These are phyloP conservation scores for Sebastes kiyomatsui DNA, from an alignment of 2,797 vertebrate species.

Conservation along the genomic window DNA sequence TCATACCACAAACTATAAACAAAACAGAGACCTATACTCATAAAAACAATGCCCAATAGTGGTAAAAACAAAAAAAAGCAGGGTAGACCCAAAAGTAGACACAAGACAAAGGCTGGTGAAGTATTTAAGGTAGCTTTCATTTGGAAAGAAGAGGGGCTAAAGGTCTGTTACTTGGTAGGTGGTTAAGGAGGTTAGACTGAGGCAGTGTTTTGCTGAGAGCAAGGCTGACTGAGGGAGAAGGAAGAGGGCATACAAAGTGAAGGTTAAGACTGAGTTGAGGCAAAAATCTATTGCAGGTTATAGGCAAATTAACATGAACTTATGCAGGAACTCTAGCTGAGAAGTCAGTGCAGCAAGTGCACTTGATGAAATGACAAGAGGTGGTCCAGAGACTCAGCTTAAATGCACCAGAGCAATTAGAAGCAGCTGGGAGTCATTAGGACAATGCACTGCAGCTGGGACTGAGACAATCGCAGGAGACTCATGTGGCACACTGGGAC, in stretches of 20 bases:
- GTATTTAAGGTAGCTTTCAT: neutral
- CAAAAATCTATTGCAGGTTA: neutral
- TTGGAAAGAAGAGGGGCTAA: neutral
- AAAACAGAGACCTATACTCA: neutral
- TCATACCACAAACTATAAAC: too few species aligned
- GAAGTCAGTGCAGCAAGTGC: neutral
- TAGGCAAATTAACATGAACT: neutral
- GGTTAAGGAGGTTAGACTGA: neutral
- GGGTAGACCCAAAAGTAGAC: neutral
- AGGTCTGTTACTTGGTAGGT: neutral
- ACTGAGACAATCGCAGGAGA: neutral
- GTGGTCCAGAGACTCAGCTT: neutral
- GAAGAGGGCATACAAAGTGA: neutral
- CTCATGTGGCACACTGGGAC: neutral
- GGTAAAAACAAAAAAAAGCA: neutral
- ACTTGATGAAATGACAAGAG: neutral
- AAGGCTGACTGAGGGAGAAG: neutral
- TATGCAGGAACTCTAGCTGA: neutral
- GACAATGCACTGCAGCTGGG: conserved; percentile 5
- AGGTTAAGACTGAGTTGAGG: neutral
- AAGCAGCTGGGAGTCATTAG: conserved; percentile 9
- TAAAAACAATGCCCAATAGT: neutral
- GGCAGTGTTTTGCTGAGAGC: neutral
- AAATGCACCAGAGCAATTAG: conserved; percentile 19
- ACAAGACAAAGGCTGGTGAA: neutral